Conservation (phyloP, 1,140 invertebrate genomes). For the Thereuonema tuberculata region DNA sequence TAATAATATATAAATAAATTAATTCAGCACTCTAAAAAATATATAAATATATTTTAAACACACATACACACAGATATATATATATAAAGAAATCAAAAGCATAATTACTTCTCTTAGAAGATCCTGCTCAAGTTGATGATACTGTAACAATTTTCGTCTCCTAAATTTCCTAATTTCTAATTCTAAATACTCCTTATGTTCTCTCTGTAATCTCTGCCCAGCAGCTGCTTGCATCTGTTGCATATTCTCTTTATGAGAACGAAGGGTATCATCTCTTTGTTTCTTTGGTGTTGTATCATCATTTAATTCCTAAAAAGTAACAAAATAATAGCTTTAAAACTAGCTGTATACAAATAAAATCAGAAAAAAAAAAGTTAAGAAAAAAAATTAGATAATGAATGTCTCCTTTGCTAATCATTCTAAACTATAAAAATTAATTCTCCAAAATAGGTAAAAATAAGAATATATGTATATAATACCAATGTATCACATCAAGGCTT, state of each 20-base stretch:
- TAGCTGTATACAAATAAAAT: not conserved
- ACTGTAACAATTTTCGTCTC: conserved; percentile 70
- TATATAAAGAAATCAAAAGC: conserved; percentile 6
- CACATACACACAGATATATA: too few species aligned
- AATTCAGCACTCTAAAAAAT: too few species aligned
- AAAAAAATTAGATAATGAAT: conserved; percentile 4
- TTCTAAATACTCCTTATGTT: conserved; percentile 82
- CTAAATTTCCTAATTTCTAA: conserved; percentile 85
- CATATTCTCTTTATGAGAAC: conserved; percentile 79
- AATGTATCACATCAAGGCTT: too few species aligned
- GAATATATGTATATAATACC: conserved; percentile 8
- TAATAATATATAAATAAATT: not conserved
- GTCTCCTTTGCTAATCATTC: not conserved
- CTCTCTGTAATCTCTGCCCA: conserved; percentile 66
- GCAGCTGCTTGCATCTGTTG: conserved; percentile 82
- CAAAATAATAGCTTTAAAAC: conserved; percentile 7
- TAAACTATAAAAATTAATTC: not conserved
- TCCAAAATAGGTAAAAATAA: not conserved
- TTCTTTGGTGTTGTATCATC: conserved; percentile 83
- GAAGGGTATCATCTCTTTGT: conserved; percentile 75
- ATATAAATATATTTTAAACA: too few species aligned
- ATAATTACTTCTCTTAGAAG: conserved; percentile 56
- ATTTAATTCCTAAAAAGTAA: conserved; percentile 53
- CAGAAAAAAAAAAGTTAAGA: conserved; percentile 8
- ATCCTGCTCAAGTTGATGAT: conserved; percentile 81